Evolutionary conservation across 2,113 vertebrate genomes (phyloP), one percentile per base, ranked within the genome.

Genomic region (Anguilla japonica): DNA sequence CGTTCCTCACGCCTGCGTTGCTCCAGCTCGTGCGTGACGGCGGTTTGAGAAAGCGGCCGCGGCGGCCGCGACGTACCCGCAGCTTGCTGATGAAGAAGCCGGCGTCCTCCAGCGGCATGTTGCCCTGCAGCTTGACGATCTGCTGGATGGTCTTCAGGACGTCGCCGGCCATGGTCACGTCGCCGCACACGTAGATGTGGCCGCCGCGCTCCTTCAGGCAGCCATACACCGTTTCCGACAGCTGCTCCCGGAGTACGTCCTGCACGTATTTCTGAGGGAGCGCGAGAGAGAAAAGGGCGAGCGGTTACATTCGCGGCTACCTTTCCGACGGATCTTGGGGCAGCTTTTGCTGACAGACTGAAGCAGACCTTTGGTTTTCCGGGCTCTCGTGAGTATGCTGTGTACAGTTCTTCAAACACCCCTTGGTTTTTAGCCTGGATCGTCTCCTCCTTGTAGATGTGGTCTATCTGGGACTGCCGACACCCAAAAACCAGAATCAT

Each of bases 401-500:
- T 95, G 92, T 97, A 97, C 82, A 99, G 96, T 90, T 99, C 98
- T 93, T 97, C 94, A 95, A 99, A 99, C 90, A 98, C 96, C 0
- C 96, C 96, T 83, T 97, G 97, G 94, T 94, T 96, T 94, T 97
- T 98, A 92, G 97, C 97, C 91, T 97, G 96, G 50, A 97, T 94
- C 0, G 98, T 96, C 93, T 99, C 98, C 84, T 99, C 98, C 89
- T 95, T 96, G 94, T 99, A 99, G 92, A 99, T 99, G 94, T 99
- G 98, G 87, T 99, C 98, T 0, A 98, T 97, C 93, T 98, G 96
- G 86, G 98, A 97, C 89, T 99, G 97, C 39, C 98, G 97, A 91
- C 98, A 99, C 83, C 98, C 98, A 22, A 99, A 99, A 26, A 99
- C 97, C 93, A 99, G 95, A 84, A 96, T 93, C 98, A 99, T 99